phyloP scores from a whole-genome alignment of 2,113 vertebrate species.

The Geococcyx californianus region DNA sequence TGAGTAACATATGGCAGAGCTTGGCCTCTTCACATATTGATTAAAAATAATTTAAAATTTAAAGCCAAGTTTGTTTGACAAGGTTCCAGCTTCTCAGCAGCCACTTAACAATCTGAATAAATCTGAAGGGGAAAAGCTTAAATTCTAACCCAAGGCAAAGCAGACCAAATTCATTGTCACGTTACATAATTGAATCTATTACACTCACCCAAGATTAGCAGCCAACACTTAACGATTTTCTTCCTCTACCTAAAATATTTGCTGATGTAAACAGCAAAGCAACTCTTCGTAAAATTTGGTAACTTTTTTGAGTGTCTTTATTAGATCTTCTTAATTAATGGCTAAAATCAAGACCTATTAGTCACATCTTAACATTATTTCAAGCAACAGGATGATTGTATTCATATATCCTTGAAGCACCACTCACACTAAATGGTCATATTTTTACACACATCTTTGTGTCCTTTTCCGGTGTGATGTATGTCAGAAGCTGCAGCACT shows the following conservation, averaged over 20 bases:
- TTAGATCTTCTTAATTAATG: not conserved
- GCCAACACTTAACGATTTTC: not conserved
- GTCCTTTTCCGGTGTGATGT: not conserved
- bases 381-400: not conserved
- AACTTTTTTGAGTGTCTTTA: not conserved
- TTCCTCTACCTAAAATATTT: constrained; percentile 9
- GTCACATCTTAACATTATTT: not conserved
- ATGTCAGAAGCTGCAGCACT: constrained; percentile 30
- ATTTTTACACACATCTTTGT: constrained; percentile 9
- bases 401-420: not conserved
- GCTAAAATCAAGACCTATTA: not conserved
- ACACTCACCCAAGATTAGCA: not conserved
- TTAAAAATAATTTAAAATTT: constrained; percentile 58
- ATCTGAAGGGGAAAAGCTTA: constrained; percentile 5
- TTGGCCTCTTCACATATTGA: constrained; percentile 17
- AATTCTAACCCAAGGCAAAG: constrained; percentile 27
- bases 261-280: not conserved
- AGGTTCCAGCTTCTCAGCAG: constrained; percentile 13
- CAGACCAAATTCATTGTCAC: not conserved
- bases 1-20: constrained; percentile 43
- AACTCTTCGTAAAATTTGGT: not conserved
- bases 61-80: constrained; percentile 31
- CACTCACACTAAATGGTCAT: not conserved
- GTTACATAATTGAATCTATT: constrained; percentile 32
- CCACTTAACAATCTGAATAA: constrained; percentile 13